Evolutionary conservation across 2,113 vertebrate genomes (phyloP), one percentile per base, ranked within the genome.

Genomic region (Nanorana parkeri): DNA sequence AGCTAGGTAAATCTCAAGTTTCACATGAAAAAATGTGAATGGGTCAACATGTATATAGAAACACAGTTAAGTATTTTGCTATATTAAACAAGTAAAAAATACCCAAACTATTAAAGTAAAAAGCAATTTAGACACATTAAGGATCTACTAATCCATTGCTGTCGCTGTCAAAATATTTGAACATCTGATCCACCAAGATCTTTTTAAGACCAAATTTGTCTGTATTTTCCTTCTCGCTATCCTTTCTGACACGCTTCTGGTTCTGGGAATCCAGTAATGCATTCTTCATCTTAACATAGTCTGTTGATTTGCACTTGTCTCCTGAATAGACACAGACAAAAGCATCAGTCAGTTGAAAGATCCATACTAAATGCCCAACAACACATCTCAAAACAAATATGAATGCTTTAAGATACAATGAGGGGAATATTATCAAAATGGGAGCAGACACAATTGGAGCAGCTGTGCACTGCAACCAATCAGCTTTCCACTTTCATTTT

Each of bases 81-180:
- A 11, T 58, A 58, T 17, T 58, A 58, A 58, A 58, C 3, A n/a
- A 58, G 3, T 4, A 13, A 11, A 17, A 58, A 20, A 60, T 20
- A 60, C 5, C 11, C 17, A 60, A 4, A 60, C 1, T 60, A 11
- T 19, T 60, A 20, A 8, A 8, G 17, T 11, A 60, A 5, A 60
- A 1, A 1, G 4, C n/a, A 6, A 60, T 60, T 60, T 60, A n/a
- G 3, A 60, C 19, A 20, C 97, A 13, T 92, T 94, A 84, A n/a
- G 86, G 92, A 84, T 96, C 96, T 84, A 99, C 88, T 82, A 93
- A 90, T 85, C 95, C 94, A 2, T 90, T 96, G 68, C 86, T 91
- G 86, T 99, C 95, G 3, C 92, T 92, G 83, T 99, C 97, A 85
- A 98, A 98, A 88, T 94, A 94, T 80, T 93, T 93, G 88, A 98